Percentiles rank a stretch among this genome's conserved stretches.
Conservation (phyloP, 1,140 invertebrate genomes). For the Coboldia fuscipes region DNA sequence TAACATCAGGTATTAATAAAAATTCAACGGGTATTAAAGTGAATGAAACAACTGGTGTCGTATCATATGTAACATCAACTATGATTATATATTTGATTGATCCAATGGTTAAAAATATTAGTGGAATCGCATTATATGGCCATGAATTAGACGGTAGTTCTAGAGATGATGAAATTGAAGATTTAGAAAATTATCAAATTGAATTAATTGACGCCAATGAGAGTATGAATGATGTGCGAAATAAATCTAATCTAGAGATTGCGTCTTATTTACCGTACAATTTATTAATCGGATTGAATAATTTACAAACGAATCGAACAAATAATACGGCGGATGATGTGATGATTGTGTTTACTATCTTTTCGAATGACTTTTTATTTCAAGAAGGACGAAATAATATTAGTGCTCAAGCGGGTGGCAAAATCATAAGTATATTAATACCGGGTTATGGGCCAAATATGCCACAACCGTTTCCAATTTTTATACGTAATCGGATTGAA, state of each 20-base stretch:
- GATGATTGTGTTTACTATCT: slow-evolving; percentile 25
- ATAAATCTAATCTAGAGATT: slow-evolving; percentile 25
- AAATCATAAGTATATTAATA: slow-evolving; percentile 29
- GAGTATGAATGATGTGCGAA: slow-evolving; percentile 21
- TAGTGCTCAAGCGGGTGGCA: slow-evolving; percentile 17
- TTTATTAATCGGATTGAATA: slow-evolving; percentile 17
- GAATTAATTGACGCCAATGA: slow-evolving; percentile 23
- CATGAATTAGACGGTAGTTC: slow-evolving; percentile 9
- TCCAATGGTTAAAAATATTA: slow-evolving; percentile 26
- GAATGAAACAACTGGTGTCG: slow-evolving; percentile 8
- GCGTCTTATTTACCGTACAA: slow-evolving; percentile 26
- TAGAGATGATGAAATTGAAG: slow-evolving; percentile 4
- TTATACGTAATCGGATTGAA: slow-evolving; percentile 14
- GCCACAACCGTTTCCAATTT: slow-evolving; percentile 23
- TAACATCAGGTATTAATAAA: slow-evolving; percentile 4
- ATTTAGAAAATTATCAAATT: slow-evolving; percentile 23
- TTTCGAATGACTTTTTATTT: slow-evolving; percentile 30
- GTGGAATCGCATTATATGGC: slow-evolving; percentile 27
- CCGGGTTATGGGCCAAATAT: slow-evolving; percentile 27
- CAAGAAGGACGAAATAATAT: slow-evolving; percentile 17
- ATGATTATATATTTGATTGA: slow-evolving; percentile 27
- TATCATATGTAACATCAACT: slow-evolving; percentile 17
- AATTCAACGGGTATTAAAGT: background rate
- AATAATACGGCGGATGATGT: background rate
- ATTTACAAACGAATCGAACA: slow-evolving; percentile 5